Evolutionary conservation across 2,113 vertebrate genomes (phyloP).

Genomic region (Semicossyphus pulcher): DNA sequence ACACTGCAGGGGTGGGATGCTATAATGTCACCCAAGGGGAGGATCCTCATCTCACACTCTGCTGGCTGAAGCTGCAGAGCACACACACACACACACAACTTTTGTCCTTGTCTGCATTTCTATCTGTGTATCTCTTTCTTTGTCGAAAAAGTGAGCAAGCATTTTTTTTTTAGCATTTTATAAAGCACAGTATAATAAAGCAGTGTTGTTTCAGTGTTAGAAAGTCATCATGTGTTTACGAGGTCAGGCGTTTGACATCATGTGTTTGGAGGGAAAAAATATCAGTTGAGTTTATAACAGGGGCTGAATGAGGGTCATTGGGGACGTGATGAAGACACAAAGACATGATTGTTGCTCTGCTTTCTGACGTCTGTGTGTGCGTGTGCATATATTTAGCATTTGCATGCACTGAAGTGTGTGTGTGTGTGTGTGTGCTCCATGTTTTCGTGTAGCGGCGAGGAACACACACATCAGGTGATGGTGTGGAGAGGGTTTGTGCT

Average conservation of each 20-base stretch:
- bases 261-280: conserved; percentile 26
- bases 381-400: conserved; percentile 13
- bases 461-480: conserved; percentile 4
- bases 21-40: conserved; percentile 55
- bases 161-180: neutral
- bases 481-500: conserved; percentile 5
- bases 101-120: neutral
- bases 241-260: conserved; percentile 18
- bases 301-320: conserved; percentile 23
- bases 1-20: conserved; percentile 43
- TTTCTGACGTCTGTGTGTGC: conserved; percentile 19
- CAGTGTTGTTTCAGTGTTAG: neutral
- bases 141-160: neutral
- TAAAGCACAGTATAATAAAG: neutral
- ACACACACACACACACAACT: neutral
- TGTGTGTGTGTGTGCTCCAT: neutral
- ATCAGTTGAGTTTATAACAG: conserved; percentile 38
- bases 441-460: neutral
- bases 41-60: conserved; percentile 58
- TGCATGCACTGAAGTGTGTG: neutral
- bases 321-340: conserved; percentile 35
- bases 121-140: neutral
- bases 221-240: conserved; percentile 25
- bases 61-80: conserved; percentile 27
- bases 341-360: conserved; percentile 29